Base-by-base conservation (phyloP, 2,797 vertebrate genomes). In the Erithacus rubecula region DNA sequence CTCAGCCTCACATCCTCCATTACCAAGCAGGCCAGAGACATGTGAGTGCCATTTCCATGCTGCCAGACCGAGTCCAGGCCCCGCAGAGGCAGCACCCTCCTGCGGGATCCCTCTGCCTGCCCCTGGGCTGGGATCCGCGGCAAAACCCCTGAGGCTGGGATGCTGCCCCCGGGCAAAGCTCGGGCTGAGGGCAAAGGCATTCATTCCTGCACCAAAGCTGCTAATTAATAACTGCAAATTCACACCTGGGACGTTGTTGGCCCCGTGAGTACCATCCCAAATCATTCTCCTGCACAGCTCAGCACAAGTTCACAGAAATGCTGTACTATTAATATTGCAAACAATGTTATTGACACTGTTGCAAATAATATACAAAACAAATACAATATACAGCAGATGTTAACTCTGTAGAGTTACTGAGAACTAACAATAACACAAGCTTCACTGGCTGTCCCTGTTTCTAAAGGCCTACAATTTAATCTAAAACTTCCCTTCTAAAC, bases 401-500 rank as follows among this genome's bases (percentile, higher is more conserved):
- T 60, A 60, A 3, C 26, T 43, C 72, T 75, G 53, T 51, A 79
- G 62, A 87, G 64, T 32, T 52, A 69, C 4, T 27, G 39, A 65
- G 29, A 86, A 30, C 26, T 69, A 59, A 44, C 37, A 63, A 44
- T 15, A 72, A 68, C 36, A 70, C 8, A 58, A 75, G 39, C 5
- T 74, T 82, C 24, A 29, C 32, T 34, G 41, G n/a, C 55, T 52
- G 22, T 24, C 39, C 4, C 17, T 39, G 21, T 52, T 83, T 36
- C 47, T 56, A 72, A 68, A 79, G 46, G 49, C 26, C 43, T 86
- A 24, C 32, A 8, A 46, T 55, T 86, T 69, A 63, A 83, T 56
- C 46, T 71, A 75, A 95, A 91, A 78, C 43, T 81, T 80, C 7
- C 46, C 51, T 88, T 83, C 43, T 53, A 85, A 82, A 74, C 39